Conservation (phyloP, 2,113 vertebrate species). For the Phaethornis superciliosus region DNA sequence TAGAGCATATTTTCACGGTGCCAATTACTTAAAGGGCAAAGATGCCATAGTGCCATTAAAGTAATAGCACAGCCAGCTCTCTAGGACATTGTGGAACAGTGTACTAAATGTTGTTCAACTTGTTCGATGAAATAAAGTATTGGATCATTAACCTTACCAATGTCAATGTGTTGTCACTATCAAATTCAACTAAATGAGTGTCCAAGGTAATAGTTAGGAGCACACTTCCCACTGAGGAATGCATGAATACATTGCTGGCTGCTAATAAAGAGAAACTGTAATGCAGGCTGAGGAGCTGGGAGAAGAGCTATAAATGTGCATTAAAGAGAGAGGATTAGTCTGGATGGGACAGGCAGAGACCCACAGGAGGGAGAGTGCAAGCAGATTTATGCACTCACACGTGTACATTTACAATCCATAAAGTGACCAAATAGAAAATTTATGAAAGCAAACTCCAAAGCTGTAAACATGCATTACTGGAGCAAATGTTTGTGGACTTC, state of each 20-base stretch:
- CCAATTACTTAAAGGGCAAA: slow-evolving; percentile 80
- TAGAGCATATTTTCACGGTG: slow-evolving; percentile 69
- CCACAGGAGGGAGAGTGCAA: rapidly evolving
- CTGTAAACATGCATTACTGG: neutral
- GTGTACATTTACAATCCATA: rapidly evolving
- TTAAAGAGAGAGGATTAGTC: neutral
- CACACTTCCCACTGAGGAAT: slow-evolving; percentile 28
- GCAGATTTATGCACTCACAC: neutral
- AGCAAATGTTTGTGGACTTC: neutral
- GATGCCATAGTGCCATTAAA: slow-evolving; percentile 71
- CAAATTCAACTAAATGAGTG: slow-evolving; percentile 76
- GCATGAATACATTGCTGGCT: slow-evolving; percentile 56
- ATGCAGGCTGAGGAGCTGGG: neutral
- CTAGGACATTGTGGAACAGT: slow-evolving; percentile 72
- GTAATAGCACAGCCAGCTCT: slow-evolving; percentile 68
- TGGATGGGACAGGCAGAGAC: neutral
- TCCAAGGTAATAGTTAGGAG: slow-evolving; percentile 66
- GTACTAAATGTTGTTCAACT: slow-evolving; percentile 79
- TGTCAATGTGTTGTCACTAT: slow-evolving; percentile 79
- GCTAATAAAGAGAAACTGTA: slow-evolving; percentile 11
- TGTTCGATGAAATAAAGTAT: slow-evolving; percentile 74
- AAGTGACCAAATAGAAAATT: neutral
- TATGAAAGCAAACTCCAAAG: neutral
- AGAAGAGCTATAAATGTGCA: neutral
- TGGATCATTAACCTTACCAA: slow-evolving; percentile 81